Base-by-base conservation (phyloP, 1,140 invertebrate genomes). In the Lanistes nyassanus region DNA sequence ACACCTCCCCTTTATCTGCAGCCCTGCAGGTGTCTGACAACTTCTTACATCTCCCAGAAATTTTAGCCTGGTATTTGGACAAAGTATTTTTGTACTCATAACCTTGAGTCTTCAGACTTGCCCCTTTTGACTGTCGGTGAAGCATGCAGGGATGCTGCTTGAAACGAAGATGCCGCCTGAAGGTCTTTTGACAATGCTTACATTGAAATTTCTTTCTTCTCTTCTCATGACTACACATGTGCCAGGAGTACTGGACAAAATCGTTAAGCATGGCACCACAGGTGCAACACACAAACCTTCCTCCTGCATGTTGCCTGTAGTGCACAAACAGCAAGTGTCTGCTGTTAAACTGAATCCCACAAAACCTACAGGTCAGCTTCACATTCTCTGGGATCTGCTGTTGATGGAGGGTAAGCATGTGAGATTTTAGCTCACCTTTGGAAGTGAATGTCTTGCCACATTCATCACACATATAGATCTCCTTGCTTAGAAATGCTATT, bases 231-330 rank as follows among this genome's bases (percentile, higher is more conserved):
- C 75, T 72, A 42, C 71, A 68, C 58, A 80, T 77, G 70, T 87
- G 86, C 42, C 72, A 74, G 13, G 69, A 58, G 42, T 81, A 83
- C n/a, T 56, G 19, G 23, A 75, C 78, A 47, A 79, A 56, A 62
- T 80, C 79, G 9, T 79, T 73, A 31, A 70, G 80, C 60, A 86
- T 81, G 39, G 76, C 69, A 13, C 86, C 85, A 82, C 86, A 87
- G 74, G 76, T 79, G 31, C 76, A 31, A 74, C 86, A 87, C 7
- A 86, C 82, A 42, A 79, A 72, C 53, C 82, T 81, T 2, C 80
- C 80, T 21, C 79, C 76, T 16, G 83, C 80, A 78, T 86, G 84
- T 13, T 75, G 68, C 65, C 82, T 81, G 29, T 79, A 76, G 77
- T 87, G 85, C 21, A 65, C 39, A 66, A 80, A 80, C 36, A 87